These are phyloP conservation scores for Limosa lapponica DNA, from an alignment of 2,797 vertebrate species.

Conservation along the genomic window DNA sequence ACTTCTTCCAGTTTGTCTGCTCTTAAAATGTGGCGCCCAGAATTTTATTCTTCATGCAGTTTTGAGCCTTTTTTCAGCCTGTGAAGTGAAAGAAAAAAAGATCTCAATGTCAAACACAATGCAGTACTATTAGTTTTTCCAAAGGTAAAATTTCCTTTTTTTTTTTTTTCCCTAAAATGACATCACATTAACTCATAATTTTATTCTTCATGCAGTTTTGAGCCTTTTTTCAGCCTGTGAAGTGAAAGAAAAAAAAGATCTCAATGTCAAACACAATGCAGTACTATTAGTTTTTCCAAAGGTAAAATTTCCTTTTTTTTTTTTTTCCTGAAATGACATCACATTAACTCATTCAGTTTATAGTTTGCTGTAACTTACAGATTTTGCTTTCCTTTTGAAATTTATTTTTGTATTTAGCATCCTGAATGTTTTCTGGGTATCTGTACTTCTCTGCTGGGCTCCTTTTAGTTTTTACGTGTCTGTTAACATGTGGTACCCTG, in stretches of 20 bases:
- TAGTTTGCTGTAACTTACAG: neutral
- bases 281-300: neutral
- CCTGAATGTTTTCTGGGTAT: neutral
- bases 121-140: neutral
- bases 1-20: neutral
- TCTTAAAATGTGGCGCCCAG: neutral
- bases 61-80: neutral
- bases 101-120: neutral
- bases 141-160: neutral
- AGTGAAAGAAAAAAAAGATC: neutral
- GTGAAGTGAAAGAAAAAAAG: neutral
- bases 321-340: neutral
- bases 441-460: neutral
- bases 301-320: neutral
- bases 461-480: neutral
- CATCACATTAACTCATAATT: neutral
- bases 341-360: neutral
- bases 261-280: neutral
- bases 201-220: neutral
- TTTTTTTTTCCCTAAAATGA: neutral
- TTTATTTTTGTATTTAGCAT: neutral
- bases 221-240: neutral
- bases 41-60: neutral
- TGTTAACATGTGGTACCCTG: neutral
- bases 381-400: neutral